These are phyloP conservation scores for Apis dorsata DNA, from an alignment of 1,140 invertebrate genomes.

Conservation along the genomic window DNA sequence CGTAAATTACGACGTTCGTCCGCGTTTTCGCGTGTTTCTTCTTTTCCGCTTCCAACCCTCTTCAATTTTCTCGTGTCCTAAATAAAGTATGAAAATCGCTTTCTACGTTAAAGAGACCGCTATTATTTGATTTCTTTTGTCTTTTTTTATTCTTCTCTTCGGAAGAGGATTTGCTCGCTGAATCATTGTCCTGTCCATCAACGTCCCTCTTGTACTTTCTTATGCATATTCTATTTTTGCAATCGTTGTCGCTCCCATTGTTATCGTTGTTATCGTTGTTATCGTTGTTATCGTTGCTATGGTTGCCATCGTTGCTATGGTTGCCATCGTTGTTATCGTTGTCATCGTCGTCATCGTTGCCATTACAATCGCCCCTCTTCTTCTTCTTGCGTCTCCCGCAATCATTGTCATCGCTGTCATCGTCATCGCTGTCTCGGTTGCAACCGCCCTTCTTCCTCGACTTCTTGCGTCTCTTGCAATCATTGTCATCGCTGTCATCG, in stretches of 20 bases:
- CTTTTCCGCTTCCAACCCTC: not conserved
- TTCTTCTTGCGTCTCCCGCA: constrained; percentile 2
- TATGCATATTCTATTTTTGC: not conserved
- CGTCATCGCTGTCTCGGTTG: not conserved
- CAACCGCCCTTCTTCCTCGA: no score
- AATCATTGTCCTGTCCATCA: not conserved
- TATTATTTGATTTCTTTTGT: no score
- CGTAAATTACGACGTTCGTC: not conserved
- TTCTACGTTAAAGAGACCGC: not conserved
- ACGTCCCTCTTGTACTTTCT: constrained; percentile 15
- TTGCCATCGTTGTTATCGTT: no score
- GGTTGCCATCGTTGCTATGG: no score
- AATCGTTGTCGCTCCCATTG: no score
- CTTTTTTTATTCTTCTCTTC: constrained; percentile 20
- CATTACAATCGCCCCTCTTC: not conserved
- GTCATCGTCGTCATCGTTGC: not conserved
- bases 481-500: constrained; percentile 3
- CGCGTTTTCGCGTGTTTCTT: not conserved
- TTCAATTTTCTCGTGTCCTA: not conserved
- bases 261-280: not conserved
- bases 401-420: not conserved
- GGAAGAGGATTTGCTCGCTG: constrained; percentile 15
- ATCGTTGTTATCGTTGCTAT: no score
- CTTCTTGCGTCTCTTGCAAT: not conserved
- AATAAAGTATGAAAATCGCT: not conserved